Percentiles rank a stretch among this genome's conserved stretches.
Conservation (phyloP, 2,113 vertebrate species). For the Ailuropoda melanoleuca region DNA sequence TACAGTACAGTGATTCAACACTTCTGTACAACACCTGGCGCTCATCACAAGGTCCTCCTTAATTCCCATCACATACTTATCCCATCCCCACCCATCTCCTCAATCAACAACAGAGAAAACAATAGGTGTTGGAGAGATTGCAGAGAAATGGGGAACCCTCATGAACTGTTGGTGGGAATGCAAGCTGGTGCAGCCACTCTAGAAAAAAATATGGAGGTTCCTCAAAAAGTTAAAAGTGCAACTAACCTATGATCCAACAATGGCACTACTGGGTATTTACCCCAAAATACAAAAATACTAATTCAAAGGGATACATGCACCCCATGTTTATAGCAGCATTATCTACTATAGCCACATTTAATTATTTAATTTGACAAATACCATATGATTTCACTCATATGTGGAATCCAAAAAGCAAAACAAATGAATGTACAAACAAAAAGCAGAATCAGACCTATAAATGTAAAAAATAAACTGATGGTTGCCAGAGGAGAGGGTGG, state of each 20-base stretch:
- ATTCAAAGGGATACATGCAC: background rate
- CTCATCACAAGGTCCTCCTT: background rate
- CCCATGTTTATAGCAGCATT: background rate
- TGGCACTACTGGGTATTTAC: background rate
- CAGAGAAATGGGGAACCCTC: rapidly evolving
- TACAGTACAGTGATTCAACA: background rate
- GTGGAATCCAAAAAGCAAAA: background rate
- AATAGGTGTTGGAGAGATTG: background rate
- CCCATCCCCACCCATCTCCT: background rate
- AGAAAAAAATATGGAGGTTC: background rate
- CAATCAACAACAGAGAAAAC: background rate
- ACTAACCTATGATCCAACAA: background rate
- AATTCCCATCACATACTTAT: background rate
- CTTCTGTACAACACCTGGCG: background rate
- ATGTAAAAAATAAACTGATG: background rate
- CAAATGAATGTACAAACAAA: background rate
- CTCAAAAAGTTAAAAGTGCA: background rate
- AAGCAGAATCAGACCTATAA: background rate
- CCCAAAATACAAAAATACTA: background rate
- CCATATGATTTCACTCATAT: background rate
- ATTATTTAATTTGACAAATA: background rate
- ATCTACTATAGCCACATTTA: background rate
- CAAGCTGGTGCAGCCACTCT: background rate
- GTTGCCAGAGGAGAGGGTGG: background rate
- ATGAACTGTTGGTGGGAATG: background rate